These are phyloP conservation scores for Anhinga anhinga DNA, from an alignment of 2,113 vertebrate species.

Conservation along the genomic window DNA sequence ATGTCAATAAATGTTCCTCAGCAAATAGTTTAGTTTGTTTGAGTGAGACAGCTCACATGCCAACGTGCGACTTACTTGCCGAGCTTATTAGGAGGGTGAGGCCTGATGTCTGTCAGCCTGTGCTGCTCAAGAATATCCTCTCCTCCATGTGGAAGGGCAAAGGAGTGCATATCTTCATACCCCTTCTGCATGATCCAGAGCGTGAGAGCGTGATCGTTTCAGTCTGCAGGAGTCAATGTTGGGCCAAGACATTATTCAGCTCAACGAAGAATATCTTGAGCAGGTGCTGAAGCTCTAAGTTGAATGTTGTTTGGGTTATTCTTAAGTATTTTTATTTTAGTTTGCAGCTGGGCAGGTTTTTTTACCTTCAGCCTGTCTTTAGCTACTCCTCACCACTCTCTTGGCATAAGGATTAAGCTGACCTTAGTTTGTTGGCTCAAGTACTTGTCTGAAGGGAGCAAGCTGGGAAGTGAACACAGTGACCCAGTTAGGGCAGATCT, in stretches of 20 bases:
- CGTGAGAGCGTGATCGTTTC: background rate
- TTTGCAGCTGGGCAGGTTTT: background rate
- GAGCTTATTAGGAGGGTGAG: background rate
- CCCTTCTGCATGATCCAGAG: background rate
- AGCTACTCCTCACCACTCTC: background rate
- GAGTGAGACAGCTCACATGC: background rate
- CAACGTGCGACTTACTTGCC: accelerated
- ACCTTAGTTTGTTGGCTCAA: background rate
- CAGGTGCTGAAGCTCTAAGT: background rate
- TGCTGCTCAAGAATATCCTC: background rate
- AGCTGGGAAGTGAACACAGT: background rate
- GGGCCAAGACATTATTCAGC: background rate
- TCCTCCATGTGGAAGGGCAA: background rate
- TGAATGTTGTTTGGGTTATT: background rate
- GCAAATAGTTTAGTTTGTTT: background rate
- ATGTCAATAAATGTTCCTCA: background rate
- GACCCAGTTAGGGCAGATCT: background rate
- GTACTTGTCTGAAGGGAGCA: background rate
- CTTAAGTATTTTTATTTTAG: background rate
- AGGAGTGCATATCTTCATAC: accelerated
- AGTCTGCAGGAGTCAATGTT: background rate
- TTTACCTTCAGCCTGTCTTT: background rate
- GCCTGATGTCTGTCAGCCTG: background rate
- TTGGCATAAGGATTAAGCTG: background rate
- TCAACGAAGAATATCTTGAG: background rate